Evolutionary conservation across 2,888 invertebrate genomes (phyloP).

Genomic region (Watsonalla cultraria): DNA sequence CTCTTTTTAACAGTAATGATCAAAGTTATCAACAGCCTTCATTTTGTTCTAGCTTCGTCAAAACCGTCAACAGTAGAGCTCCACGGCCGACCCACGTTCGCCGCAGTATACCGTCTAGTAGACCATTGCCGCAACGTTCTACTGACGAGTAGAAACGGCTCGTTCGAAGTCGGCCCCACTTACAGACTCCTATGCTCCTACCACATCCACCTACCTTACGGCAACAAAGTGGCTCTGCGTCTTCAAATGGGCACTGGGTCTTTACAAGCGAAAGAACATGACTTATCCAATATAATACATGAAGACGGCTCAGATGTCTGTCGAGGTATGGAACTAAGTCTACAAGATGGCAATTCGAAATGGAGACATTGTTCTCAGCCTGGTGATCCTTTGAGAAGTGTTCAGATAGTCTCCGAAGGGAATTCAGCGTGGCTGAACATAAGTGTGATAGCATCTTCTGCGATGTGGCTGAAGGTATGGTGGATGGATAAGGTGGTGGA

Average conservation of each 20-base stretch:
- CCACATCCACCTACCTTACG: slow-evolving; percentile 84
- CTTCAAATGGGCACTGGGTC: slow-evolving; percentile 77
- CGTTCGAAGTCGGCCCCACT: slow-evolving; percentile 81
- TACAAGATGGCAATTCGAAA: slow-evolving; percentile 77
- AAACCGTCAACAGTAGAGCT: slow-evolving; percentile 76
- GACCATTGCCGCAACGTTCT: slow-evolving; percentile 86
- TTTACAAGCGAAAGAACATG: slow-evolving; percentile 48
- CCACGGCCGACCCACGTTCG: slow-evolving; percentile 82
- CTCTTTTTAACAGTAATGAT: too few species aligned
- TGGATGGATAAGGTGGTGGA: slow-evolving; percentile 82
- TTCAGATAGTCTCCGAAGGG: slow-evolving; percentile 79
- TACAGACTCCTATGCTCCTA: slow-evolving; percentile 82
- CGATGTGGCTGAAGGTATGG: slow-evolving; percentile 79
- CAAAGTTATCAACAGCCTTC: too few species aligned
- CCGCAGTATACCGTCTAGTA: slow-evolving; percentile 81
- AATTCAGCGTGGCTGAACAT: slow-evolving; percentile 76
- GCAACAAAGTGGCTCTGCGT: slow-evolving; percentile 82
- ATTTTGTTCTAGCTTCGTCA: slow-evolving; percentile 40
- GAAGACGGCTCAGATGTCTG: slow-evolving; percentile 64
- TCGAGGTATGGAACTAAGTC: slow-evolving; percentile 76
- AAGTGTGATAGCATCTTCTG: slow-evolving; percentile 53
- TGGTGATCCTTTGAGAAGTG: slow-evolving; percentile 77
- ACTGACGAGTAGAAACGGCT: slow-evolving; percentile 80
- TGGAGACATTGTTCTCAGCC: slow-evolving; percentile 81
- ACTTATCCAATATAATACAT: slow-evolving; percentile 52